Evolutionary conservation across 1,140 invertebrate species (phyloP), one percentile per base, ranked within the genome.

Genomic region (Eciton burchellii): DNA sequence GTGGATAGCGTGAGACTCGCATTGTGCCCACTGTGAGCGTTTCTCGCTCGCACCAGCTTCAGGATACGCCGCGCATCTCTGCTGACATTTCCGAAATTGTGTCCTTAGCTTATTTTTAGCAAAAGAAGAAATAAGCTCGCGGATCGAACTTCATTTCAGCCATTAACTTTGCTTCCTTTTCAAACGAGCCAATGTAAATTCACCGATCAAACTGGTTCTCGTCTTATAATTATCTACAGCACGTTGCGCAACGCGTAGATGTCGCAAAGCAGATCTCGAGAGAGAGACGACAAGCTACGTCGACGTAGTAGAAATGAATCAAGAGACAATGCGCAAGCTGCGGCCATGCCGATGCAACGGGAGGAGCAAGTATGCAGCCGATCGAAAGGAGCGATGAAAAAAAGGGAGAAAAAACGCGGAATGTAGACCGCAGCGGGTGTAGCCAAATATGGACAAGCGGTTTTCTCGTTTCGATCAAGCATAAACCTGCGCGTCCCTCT

Each of bases 371-470:
- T 63, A 62, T 73, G 26, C 70, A 41, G 47, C 52, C 74, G 9
- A 73, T 56, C 71, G 63, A 82, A 43, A 56, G 56, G n/a, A n/a
- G n/a, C n/a, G n/a, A n/a, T n/a, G n/a, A n/a, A 70, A 54, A 52
- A 68, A 72, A 65, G 52, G 59, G 57, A 57, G 77, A 81, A 77
- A 83, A 71, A 24, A 84, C 21, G 21, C 45, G 66, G 86, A 86
- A 83, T 84, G 82, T 81, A 89, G 84, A 88, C 82, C 85, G 83
- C 90, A 60, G 83, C 66, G 84, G 76, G 81, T 57, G 84, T 74
- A 81, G 73, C 91, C 91, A 90, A 90, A 91, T 91, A 92, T 91
- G 91, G 91, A 47, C 84, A 84, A 77, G 73, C 62, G 71, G 82
- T 87, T 83, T n/a, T 87, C 84, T 88, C 70, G 77, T 62, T 88